A percentile compares a stretch with the other conserved stretches of the same genome.
Conservation (phyloP, 2,888 invertebrate species). For the Spodoptera littoralis region DNA sequence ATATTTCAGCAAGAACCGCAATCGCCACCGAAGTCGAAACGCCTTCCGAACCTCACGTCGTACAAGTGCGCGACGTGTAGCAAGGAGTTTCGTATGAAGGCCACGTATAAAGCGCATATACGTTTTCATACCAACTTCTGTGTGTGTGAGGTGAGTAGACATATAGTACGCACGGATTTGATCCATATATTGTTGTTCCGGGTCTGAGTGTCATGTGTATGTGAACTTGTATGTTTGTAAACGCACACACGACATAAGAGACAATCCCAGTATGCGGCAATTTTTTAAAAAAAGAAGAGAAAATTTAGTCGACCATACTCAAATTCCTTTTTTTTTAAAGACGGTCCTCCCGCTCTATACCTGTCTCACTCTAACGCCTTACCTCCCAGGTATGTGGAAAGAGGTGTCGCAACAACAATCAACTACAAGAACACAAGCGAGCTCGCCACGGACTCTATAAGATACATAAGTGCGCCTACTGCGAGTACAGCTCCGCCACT, state of each 20-base stretch:
- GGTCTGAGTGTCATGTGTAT: no score
- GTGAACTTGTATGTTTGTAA: no score
- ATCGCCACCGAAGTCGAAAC: slow-evolving; percentile 47
- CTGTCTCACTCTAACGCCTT: neutral
- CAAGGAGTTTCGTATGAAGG: slow-evolving; percentile 81
- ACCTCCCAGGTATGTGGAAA: slow-evolving; percentile 78
- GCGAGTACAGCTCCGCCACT: slow-evolving; percentile 82
- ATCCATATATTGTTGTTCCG: no score
- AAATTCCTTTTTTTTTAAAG: no score
- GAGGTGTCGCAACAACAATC: slow-evolving; percentile 81
- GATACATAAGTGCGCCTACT: slow-evolving; percentile 83
- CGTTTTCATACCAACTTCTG: slow-evolving; percentile 82
- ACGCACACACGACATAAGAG: no score
- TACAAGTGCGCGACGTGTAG: slow-evolving; percentile 75
- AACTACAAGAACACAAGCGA: slow-evolving; percentile 81
- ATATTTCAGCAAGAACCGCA: slow-evolving; percentile 41
- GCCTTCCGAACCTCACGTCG: slow-evolving; percentile 59
- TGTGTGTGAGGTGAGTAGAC: slow-evolving; percentile 76
- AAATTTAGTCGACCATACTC: no score
- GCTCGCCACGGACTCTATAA: slow-evolving; percentile 79
- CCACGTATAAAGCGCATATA: slow-evolving; percentile 79
- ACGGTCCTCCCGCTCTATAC: neutral
- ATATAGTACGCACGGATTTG: no score
- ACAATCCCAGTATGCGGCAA: no score
- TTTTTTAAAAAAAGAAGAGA: no score